Evolutionary conservation across 1,140 invertebrate genomes (phyloP), one percentile per base, ranked within the genome.

Genomic region (Drosophila carrolli): DNA sequence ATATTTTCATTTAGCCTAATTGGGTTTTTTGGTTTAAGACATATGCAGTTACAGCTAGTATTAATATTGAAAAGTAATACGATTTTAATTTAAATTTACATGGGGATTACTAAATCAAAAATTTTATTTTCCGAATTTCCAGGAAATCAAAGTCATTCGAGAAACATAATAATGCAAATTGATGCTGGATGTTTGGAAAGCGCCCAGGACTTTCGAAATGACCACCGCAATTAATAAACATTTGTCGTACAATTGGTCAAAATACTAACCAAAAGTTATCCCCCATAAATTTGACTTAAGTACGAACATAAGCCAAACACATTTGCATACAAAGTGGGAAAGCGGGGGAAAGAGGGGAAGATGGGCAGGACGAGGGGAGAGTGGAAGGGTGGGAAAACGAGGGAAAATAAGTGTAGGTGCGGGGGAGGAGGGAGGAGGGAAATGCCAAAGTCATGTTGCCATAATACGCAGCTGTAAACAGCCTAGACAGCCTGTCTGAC

Each of bases 241-340:
- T 71, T 71, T 71, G 68, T 71, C 68, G 44, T 50, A 47, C 65
- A 58, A 58, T 71, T 71, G 68, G 68, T 71, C 68, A 71, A 48
- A 57, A 71, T 56, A 41, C 61, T 35, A 58, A 50, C 43, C 67
- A 13, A 58, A 71, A 71, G 66, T 71, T 71, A 68, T 48, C 44
- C 37, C 27, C 44, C 66, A 71, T 71, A 71, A 71, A 71, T 71
- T 71, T 58, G 68, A 58, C 68, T 58, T 71, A 71, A 71, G 68
- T 47, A 58, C 29, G 9, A 71, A 32, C 68, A 71, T 71, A 71
- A 71, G 68, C 68, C 68, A 71, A 47, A 50, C 66, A 57, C 67
- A 72, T 71, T 72, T 72, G 68, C 68, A 72, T 72, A 72, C 53
- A 50, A 71, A 72, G 68, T 58, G 66, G 44, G 63, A 47, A 47